phyloP scores from a whole-genome alignment of 2,797 vertebrate species.

The Poeciliopsis gracilis region DNA sequence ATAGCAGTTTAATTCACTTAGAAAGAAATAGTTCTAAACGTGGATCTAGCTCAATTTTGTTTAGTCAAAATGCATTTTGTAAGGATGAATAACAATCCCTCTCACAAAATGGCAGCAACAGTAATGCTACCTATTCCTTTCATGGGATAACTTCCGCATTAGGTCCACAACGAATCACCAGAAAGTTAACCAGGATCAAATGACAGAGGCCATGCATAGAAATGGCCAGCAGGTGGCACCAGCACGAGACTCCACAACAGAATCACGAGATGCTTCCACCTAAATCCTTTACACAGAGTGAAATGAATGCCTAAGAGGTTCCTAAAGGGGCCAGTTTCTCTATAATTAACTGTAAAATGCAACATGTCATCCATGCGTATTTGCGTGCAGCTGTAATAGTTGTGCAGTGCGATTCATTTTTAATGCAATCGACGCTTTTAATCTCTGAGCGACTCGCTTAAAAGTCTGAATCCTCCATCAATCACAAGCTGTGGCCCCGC shows the following conservation, averaged over 20 bases:
- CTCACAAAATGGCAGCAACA: too few relatives aligned
- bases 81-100: neutral
- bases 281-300: neutral
- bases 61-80: too few relatives aligned
- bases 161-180: neutral
- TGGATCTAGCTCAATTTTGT: too few relatives aligned
- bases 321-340: neutral
- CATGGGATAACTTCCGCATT: neutral
- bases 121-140: neutral
- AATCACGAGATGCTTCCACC: too few relatives aligned
- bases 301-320: neutral
- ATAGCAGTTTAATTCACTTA: too few relatives aligned
- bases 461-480: neutral
- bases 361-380: neutral
- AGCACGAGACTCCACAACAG: neutral
- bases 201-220: neutral
- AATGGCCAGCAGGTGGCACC: slow-evolving; percentile 28
- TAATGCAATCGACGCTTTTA: slow-evolving; percentile 6
- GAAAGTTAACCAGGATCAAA: neutral
- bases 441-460: neutral
- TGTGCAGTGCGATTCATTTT: neutral
- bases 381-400: neutral
- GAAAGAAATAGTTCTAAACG: too few relatives aligned
- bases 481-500: neutral
- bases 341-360: neutral